phyloP scores from a whole-genome alignment of 2,113 vertebrate genomes.

The Grallaria varia region DNA sequence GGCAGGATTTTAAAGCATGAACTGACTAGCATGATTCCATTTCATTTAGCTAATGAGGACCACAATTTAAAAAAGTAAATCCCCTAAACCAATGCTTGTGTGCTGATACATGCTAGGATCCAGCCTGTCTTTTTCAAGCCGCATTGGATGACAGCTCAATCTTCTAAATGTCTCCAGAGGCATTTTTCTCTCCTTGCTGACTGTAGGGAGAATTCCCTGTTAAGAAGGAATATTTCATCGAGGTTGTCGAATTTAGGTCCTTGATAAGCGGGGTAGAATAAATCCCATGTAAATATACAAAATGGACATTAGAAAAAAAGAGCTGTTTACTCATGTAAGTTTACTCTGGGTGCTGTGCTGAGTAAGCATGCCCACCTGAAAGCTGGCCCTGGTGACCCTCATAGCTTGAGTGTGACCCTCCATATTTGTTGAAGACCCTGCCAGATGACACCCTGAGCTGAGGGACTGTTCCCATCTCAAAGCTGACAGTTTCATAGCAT shows the following conservation, averaged over 20 bases:
- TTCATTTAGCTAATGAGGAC: not conserved
- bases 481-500: not conserved
- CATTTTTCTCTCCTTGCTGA: not conserved
- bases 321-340: not conserved
- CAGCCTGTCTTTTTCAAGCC: not conserved
- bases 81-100: not conserved
- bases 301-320: accelerated
- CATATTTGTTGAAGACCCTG: not conserved
- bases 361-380: not conserved
- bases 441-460: not conserved
- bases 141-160: not conserved
- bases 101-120: not conserved
- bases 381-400: not conserved
- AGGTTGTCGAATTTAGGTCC: not conserved
- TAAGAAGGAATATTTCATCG: not conserved
- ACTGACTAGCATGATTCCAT: not conserved
- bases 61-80: not conserved
- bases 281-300: not conserved
- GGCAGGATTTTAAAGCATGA: not conserved
- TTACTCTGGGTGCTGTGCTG: not conserved
- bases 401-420: not conserved
- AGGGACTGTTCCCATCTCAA: not conserved
- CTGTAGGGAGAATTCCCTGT: not conserved
- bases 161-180: not conserved
- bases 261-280: not conserved